These are phyloP conservation scores for Phenganax subtilis DNA, from an alignment of 92 coral and sea anemone genomes.

Conservation along the genomic window DNA sequence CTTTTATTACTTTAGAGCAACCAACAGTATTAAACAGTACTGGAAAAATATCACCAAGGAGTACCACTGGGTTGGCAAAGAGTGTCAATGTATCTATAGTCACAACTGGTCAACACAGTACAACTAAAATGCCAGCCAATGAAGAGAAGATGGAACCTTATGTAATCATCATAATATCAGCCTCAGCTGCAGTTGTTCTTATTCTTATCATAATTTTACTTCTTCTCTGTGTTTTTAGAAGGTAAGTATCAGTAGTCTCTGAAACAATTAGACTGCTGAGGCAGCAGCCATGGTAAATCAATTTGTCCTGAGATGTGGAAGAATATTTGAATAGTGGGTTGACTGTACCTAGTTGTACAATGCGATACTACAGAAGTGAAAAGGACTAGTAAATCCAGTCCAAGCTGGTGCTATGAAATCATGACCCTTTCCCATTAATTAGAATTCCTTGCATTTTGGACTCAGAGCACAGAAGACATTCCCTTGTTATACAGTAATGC, in stretches of 20 bases:
- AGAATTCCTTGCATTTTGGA: background rate
- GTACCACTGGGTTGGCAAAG: too few relatives aligned
- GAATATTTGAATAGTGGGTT: too few relatives aligned
- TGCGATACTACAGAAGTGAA: too few relatives aligned
- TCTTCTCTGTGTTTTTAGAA: constrained; percentile 24
- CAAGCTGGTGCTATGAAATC: too few relatives aligned
- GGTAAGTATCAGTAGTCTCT: background rate
- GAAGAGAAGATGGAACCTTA: constrained; percentile 11
- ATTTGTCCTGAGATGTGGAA: too few relatives aligned
- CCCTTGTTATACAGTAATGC: background rate
- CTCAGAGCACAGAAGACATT: background rate
- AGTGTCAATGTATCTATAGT: background rate
- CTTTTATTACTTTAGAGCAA: background rate
- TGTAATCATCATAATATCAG: constrained; percentile 17
- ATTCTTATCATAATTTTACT: background rate
- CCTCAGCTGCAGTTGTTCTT: constrained; percentile 14
- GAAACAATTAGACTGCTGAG: background rate
- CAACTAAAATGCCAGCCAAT: background rate
- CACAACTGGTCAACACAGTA: background rate
- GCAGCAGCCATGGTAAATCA: background rate
- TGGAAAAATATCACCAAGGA: background rate
- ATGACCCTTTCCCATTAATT: too few relatives aligned
- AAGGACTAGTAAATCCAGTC: too few relatives aligned
- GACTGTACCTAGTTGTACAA: too few relatives aligned
- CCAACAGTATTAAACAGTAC: background rate